Conservation (phyloP, 2,888 invertebrate genomes). For the Acleris cristana region DNA sequence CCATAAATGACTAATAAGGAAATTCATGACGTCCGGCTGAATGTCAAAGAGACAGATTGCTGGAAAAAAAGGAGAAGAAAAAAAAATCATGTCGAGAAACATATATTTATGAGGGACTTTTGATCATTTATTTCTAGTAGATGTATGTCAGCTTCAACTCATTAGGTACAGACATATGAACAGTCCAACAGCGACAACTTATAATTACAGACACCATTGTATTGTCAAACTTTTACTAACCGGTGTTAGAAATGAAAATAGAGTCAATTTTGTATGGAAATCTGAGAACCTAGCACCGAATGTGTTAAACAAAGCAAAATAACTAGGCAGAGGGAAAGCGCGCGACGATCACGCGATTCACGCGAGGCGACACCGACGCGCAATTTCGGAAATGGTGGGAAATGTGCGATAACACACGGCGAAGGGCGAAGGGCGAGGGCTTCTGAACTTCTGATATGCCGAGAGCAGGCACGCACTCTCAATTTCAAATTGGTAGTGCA, state of each 20-base stretch:
- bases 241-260: too few relatives aligned
- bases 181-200: slow-evolving; percentile 10
- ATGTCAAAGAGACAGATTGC: too few relatives aligned
- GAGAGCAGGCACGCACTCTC: too few relatives aligned
- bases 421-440: not conserved
- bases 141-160: not conserved
- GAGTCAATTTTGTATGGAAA: too few relatives aligned
- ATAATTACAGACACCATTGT: slow-evolving; percentile 19
- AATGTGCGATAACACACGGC: not conserved
- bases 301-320: slow-evolving; percentile 18
- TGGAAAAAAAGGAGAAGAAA: too few relatives aligned
- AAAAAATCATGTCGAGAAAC: too few relatives aligned
- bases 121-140: not conserved
- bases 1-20: too few relatives aligned
- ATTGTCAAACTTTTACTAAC: not conserved
- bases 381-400: slow-evolving; percentile 5
- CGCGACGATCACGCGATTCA: slow-evolving; percentile 26
- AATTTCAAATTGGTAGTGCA: too few relatives aligned
- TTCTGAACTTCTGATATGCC: not conserved
- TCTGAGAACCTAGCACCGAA: too few relatives aligned
- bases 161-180: not conserved
- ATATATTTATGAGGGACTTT: not conserved
- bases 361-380: not conserved
- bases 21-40: too few relatives aligned
- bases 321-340: slow-evolving; percentile 32